phyloP scores from a whole-genome alignment of 2,113 vertebrate genomes.

The human region DNA sequence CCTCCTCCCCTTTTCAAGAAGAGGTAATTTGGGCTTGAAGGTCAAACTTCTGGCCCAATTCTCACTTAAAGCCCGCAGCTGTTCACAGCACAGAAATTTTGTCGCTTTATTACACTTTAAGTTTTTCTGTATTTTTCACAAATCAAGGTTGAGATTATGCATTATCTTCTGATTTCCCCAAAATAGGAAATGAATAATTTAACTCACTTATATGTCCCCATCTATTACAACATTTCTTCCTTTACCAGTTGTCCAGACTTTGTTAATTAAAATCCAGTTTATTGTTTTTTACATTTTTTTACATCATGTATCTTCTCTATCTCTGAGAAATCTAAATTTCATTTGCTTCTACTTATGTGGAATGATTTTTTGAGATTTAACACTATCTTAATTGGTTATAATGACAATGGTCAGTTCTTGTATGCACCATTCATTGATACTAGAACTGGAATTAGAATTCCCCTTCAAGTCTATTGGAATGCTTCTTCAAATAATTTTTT shows the following conservation, averaged over 20 bases:
- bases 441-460: not conserved
- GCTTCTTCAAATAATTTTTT: not conserved
- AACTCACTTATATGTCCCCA: not conserved
- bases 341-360: not conserved
- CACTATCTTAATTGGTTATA: not conserved
- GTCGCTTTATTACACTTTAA: not conserved
- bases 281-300: not conserved
- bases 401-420: not conserved
- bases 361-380: not conserved
- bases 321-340: not conserved
- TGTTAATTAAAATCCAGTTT: not conserved
- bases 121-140: not conserved
- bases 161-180: not conserved
- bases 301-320: not conserved
- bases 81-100: not conserved
- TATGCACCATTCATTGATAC: not conserved
- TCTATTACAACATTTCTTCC: not conserved
- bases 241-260: not conserved
- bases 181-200: not conserved
- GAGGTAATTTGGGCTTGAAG: not conserved
- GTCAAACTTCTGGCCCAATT: not conserved
- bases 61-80: not conserved
- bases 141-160: not conserved
- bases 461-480: not conserved
- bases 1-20: not conserved